Conservation (phyloP, 2,113 vertebrate genomes). For the Tragulus kanchil region DNA sequence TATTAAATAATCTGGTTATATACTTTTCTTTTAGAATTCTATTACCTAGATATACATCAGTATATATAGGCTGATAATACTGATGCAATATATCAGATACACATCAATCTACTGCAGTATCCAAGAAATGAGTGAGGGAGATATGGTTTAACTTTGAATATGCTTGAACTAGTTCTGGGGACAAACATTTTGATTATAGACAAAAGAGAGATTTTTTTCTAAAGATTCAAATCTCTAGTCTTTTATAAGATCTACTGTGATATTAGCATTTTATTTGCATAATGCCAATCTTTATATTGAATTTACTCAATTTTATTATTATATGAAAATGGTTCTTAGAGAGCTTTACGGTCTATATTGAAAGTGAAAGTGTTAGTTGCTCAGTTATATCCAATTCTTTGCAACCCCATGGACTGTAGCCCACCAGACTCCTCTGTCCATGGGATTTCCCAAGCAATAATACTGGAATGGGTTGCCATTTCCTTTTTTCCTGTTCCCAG, state of each 20-base stretch:
- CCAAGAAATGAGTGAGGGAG: not conserved
- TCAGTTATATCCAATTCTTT: too few relatives aligned
- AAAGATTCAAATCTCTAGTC: not conserved
- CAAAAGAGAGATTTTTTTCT: not conserved
- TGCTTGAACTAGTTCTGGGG: not conserved
- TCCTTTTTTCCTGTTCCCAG: not conserved
- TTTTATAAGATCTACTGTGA: not conserved
- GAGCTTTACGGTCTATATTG: not conserved
- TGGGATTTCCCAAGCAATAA: not conserved
- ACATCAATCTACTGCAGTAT: not conserved
- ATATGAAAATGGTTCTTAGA: slow-evolving; percentile 41
- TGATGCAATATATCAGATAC: too few relatives aligned
- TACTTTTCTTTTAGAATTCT: not conserved
- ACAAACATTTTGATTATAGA: not conserved
- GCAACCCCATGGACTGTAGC: too few relatives aligned
- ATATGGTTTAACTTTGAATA: not conserved
- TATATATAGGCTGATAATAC: too few relatives aligned
- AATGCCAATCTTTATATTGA: not conserved
- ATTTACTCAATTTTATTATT: slow-evolving; percentile 47
- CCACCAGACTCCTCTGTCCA: too few relatives aligned
- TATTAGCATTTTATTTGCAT: slow-evolving; percentile 57
- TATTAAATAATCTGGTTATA: not conserved
- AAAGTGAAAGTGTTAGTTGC: too few relatives aligned
- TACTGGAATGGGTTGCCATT: not conserved
- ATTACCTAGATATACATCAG: not conserved